Evolutionary conservation across 2,888 invertebrate species (phyloP).

Genomic region (Rhamnusium bicolor): DNA sequence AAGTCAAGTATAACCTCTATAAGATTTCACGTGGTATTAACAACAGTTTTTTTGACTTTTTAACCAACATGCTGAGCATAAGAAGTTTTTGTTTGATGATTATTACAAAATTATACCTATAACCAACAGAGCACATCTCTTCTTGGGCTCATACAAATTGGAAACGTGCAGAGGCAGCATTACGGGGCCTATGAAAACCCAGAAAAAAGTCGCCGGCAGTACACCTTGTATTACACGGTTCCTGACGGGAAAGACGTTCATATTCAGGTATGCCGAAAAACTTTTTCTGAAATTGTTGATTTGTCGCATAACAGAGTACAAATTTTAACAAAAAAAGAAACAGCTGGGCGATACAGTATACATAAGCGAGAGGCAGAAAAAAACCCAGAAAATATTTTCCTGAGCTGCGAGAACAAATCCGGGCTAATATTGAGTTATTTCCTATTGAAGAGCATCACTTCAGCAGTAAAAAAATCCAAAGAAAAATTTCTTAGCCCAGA

Average conservation of each 20-base stretch:
- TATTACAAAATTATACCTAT: slow-evolving; percentile 30
- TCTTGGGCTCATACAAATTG: slow-evolving; percentile 29
- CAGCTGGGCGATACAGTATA: slow-evolving; percentile 10
- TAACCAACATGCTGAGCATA: slow-evolving; percentile 26
- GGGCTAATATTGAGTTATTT: neutral
- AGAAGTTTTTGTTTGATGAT: slow-evolving; percentile 32
- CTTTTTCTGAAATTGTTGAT: slow-evolving; percentile 48
- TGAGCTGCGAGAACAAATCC: neutral
- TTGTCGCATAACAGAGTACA: slow-evolving; percentile 31
- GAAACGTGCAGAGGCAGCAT: slow-evolving; percentile 11
- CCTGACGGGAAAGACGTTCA: slow-evolving; percentile 47
- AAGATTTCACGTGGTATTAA: neutral
- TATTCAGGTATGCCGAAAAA: slow-evolving; percentile 47
- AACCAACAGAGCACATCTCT: slow-evolving; percentile 26
- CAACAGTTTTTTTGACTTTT: slow-evolving; percentile 7
- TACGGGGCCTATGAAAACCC: neutral
- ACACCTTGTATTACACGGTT: slow-evolving; percentile 45
- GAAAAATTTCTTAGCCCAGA: slow-evolving; percentile 10
- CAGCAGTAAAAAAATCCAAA: neutral
- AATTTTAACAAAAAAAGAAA: slow-evolving; percentile 34
- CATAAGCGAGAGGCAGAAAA: neutral
- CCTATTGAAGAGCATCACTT: neutral
- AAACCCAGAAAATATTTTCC: neutral
- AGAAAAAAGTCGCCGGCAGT: slow-evolving; percentile 42
- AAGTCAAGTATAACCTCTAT: too few relatives aligned